Evolutionary conservation across 2,113 vertebrate genomes (phyloP).

Genomic region (Alouatta palliata): DNA sequence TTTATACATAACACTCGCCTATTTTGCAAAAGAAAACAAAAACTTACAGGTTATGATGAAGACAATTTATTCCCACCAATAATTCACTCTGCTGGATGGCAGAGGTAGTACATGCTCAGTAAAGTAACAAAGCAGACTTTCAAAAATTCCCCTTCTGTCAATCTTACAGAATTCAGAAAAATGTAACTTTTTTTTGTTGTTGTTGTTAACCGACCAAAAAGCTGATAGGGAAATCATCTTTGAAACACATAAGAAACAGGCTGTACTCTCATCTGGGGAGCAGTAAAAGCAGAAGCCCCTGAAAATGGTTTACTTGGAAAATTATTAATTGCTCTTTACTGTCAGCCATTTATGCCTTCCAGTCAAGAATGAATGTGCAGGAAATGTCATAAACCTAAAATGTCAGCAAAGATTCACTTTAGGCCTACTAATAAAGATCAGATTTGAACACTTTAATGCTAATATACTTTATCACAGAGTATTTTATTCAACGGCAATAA

Average conservation of each 20-base stretch:
- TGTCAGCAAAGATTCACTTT: constrained; percentile 44
- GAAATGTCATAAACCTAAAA: constrained; percentile 61
- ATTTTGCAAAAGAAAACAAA: constrained; percentile 48
- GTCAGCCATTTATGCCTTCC: constrained; percentile 55
- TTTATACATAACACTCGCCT: constrained; percentile 94
- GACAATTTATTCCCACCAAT: not conserved
- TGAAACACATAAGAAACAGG: not conserved
- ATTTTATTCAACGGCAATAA: constrained; percentile 11
- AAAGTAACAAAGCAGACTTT: not conserved
- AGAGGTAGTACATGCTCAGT: not conserved
- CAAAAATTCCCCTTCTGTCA: constrained; percentile 8
- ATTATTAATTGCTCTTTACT: constrained; percentile 59
- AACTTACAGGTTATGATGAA: not conserved
- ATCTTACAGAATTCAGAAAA: constrained; percentile 39
- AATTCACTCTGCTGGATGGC: not conserved
- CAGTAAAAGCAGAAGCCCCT: constrained; percentile 20
- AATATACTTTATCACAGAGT: constrained; percentile 11
- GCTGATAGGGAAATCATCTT: not conserved
- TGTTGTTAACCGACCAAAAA: not conserved
- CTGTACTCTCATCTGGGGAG: not conserved
- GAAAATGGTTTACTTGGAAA: constrained; percentile 55
- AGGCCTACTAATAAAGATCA: constrained; percentile 51
- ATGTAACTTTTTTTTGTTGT: not conserved
- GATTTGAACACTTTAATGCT: constrained; percentile 21
- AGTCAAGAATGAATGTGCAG: constrained; percentile 21